A percentile compares a stretch with the other conserved stretches of the same genome.
Conservation (phyloP, 2,113 vertebrate genomes). For the Telmatochromis sp. region DNA sequence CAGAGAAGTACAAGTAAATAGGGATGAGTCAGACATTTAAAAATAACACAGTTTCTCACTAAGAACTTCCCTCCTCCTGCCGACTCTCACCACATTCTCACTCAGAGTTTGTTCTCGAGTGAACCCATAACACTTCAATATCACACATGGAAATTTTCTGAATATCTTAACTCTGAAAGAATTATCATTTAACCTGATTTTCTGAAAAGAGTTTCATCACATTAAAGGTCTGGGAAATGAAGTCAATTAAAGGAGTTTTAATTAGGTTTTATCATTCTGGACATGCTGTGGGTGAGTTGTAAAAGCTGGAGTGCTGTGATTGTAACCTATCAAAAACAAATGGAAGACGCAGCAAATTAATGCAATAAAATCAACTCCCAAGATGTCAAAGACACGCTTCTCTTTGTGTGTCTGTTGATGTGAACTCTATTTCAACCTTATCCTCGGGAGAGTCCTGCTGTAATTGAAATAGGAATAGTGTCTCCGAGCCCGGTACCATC, state of each 20-base stretch:
- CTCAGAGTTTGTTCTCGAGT: constrained; percentile 23
- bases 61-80: constrained; percentile 20
- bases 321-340: neutral
- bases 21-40: constrained; percentile 46
- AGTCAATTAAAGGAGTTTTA: neutral
- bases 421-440: constrained; percentile 44
- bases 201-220: neutral
- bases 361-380: neutral
- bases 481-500: neutral
- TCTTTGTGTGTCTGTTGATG: neutral
- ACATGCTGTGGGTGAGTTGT: neutral
- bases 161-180: constrained; percentile 2
- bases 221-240: neutral
- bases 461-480: constrained; percentile 33
- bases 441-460: neutral
- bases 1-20: constrained; percentile 2
- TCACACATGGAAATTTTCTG: neutral
- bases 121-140: neutral
- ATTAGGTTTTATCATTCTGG: neutral
- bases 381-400: neutral
- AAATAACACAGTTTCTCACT: constrained; percentile 39
- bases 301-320: neutral
- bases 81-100: constrained; percentile 29
- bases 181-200: neutral
- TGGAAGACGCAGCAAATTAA: neutral